A percentile compares a stretch with the other conserved stretches of the same genome.
Evolutionary conservation across 1,140 invertebrate genomes (phyloP).

Genomic region (Diabrotica undecimpunctata): DNA sequence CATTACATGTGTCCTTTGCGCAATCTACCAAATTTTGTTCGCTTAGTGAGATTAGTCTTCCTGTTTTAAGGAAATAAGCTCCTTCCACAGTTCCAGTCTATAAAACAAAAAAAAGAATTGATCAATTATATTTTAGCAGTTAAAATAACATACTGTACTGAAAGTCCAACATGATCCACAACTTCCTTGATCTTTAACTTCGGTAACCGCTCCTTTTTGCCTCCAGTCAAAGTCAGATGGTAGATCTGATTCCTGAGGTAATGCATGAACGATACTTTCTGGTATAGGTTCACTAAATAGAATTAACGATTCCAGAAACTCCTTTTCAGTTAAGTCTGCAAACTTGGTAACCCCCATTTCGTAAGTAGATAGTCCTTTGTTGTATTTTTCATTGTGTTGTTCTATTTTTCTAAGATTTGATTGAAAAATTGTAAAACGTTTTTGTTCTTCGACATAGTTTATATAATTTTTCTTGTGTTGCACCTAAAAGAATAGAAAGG

Average conservation of each 20-base stretch:
- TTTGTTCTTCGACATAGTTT: not conserved
- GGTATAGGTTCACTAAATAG: not conserved
- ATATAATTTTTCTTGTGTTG: not conserved
- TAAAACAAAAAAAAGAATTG: not conserved
- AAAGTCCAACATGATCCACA: constrained; percentile 56
- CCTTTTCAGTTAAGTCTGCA: constrained; percentile 78
- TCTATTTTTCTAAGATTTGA: constrained; percentile 81
- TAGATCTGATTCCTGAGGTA: constrained; percentile 7
- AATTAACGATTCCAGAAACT: constrained; percentile 54
- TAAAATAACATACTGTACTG: constrained; percentile 34
- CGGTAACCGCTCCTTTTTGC: constrained; percentile 27
- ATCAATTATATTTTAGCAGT: not conserved
- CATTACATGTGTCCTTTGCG: constrained; percentile 45
- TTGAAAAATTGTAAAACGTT: constrained; percentile 76
- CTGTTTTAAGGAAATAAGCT: constrained; percentile 83
- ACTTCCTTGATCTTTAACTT: constrained; percentile 31
- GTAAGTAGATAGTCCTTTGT: constrained; percentile 61
- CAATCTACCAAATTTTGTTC: constrained; percentile 98
- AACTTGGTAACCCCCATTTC: constrained; percentile 74
- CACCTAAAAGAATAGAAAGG: not conserved
- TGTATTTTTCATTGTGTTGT: constrained; percentile 73
- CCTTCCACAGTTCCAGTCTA: constrained; percentile 92
- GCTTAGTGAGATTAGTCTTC: constrained; percentile 81
- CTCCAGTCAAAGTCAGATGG: constrained; percentile 32
- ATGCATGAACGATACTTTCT: not conserved